Evolutionary conservation across 2,113 vertebrate genomes (phyloP).

Genomic region (Xiphophorus maculatus): DNA sequence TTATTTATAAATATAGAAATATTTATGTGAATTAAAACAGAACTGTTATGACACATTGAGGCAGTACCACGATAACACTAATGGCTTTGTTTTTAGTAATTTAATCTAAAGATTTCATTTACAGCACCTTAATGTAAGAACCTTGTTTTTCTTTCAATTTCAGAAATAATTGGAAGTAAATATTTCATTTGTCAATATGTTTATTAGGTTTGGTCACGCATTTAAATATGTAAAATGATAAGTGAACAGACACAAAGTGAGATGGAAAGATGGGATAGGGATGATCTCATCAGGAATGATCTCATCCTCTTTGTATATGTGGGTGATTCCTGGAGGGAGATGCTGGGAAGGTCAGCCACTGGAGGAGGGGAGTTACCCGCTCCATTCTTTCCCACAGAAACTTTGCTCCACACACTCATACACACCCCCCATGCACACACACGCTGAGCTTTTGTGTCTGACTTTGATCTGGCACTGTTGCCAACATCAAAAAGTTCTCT

Average conservation of each 20-base stretch:
- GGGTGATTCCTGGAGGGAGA: constrained; percentile 41
- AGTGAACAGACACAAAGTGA: neutral
- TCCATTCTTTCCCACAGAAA: constrained; percentile 22
- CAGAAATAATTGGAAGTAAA: neutral
- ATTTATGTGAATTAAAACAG: no score
- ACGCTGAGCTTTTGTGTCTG: constrained; percentile 52
- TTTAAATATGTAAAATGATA: neutral
- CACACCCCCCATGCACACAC: constrained; percentile 7
- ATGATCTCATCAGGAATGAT: constrained; percentile 71
- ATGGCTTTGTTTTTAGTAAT: no score
- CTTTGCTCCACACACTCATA: neutral
- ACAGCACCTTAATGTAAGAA: neutral
- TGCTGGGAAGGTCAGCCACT: constrained; percentile 15
- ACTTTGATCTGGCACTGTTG: constrained; percentile 63
- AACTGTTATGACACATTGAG: no score
- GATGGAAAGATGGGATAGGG: neutral
- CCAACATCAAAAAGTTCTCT: constrained; percentile 66
- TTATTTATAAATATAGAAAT: no score
- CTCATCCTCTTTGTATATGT: constrained; percentile 50
- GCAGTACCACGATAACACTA: no score
- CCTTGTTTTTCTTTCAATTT: neutral
- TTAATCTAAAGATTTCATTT: neutral
- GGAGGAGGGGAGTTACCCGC: constrained; percentile 26
- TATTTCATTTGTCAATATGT: neutral
- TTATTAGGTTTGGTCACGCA: neutral